phyloP scores from a whole-genome alignment of 1,140 invertebrate species.

The Brachionus manjavacas region DNA sequence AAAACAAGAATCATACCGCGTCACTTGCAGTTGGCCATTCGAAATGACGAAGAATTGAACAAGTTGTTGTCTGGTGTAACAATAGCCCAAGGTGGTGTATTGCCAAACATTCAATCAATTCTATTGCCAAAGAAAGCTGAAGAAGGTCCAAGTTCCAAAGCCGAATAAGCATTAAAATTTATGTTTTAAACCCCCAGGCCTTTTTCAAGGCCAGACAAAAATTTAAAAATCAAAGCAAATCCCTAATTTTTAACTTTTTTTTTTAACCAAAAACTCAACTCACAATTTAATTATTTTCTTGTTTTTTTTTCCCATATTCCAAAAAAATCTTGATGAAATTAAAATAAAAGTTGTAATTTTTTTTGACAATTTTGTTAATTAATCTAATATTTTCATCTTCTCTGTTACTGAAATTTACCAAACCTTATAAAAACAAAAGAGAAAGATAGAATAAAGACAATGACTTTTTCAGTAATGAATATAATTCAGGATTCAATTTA shows the following conservation, averaged over 20 bases:
- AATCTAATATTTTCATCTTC: too few relatives aligned
- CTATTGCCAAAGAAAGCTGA: conserved; percentile 50
- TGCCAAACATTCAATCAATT: conserved; percentile 55
- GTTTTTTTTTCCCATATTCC: too few relatives aligned
- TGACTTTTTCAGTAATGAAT: too few relatives aligned
- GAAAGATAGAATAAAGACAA: too few relatives aligned
- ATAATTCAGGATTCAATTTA: too few relatives aligned
- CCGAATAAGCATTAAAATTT: not conserved
- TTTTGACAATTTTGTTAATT: too few relatives aligned
- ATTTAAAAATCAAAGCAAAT: not conserved
- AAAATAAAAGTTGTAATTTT: too few relatives aligned
- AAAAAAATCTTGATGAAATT: too few relatives aligned
- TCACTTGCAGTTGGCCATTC: conserved; percentile 53
- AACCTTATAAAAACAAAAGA: too few relatives aligned
- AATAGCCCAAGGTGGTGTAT: conserved; percentile 56
- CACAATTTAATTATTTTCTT: too few relatives aligned
- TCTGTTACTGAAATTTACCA: too few relatives aligned
- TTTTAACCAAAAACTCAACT: not conserved
- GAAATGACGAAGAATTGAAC: conserved; percentile 57
- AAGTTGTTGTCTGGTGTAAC: conserved; percentile 53
- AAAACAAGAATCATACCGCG: conserved; percentile 53
- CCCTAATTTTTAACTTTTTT: not conserved
- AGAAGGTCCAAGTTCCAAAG: conserved; percentile 39
- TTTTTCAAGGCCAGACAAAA: not conserved
- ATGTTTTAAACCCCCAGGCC: not conserved